Base-by-base conservation (phyloP, 2,113 vertebrate genomes). In the Benitochromis conjunctus region DNA sequence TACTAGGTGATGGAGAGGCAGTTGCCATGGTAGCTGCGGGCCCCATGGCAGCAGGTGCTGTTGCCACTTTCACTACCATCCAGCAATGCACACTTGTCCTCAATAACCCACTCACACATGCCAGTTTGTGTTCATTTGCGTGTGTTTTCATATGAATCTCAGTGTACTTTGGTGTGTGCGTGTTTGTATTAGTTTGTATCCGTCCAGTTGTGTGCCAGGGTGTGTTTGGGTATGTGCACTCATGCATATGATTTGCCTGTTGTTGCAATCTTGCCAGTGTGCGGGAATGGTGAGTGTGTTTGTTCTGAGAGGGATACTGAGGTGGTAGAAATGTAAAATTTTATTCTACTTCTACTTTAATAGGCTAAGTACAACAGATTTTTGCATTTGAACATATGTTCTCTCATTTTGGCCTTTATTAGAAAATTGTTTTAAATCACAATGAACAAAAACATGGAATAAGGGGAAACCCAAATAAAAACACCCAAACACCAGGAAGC, bases 1-100 rank as follows among this genome's bases (percentile, higher is more conserved):
- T 53, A 53, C 46, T 76, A 66, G 19, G 83, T 90, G 87, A 90
- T 80, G 34, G 84, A 88, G 89, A 94, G 79, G 88, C 89, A 90
- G 94, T 95, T 94, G 92, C 92, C 92, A 93, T 94, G 94, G 94
- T 76, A 94, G 88, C 93, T 43, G 76, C 12, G 13, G 85, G 82
- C 82, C 84, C 81, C 64, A 81, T 83, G 88, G 88, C 85, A 90
- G 86, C 83, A 90, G 86, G 80, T 89, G 87, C 78, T 80, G 82
- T 77, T 87, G 81, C 76, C 77, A 82, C 54, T 83, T 85, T 86
- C 56, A 77, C 81, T 83, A 82, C 16, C 71, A 86, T 86, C 71
- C 57, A 81, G 54, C 48, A 71, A 64, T 82, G 84, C 81, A 19
- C 51, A 38, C 51, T 48, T 81, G 60, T 53, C 81, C 21, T 80